These are phyloP conservation scores for Trichogramma evanescens DNA, from an alignment of 2,888 invertebrate genomes.

Conservation along the genomic window DNA sequence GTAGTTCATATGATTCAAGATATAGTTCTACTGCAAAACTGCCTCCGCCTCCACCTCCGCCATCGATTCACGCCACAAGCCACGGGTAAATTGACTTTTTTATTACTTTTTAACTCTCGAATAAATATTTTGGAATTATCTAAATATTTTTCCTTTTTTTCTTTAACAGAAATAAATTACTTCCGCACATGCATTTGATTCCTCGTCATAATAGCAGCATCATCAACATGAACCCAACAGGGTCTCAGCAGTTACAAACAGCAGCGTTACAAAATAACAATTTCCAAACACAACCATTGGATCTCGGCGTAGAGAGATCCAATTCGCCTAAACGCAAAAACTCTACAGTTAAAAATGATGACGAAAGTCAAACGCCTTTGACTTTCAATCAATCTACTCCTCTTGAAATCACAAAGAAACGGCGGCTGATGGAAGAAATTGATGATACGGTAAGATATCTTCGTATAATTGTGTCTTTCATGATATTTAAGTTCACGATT, in stretches of 20 bases:
- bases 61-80: constrained; percentile 41
- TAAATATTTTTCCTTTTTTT: no score
- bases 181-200: no score
- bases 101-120: not conserved
- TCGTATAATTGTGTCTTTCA: no score
- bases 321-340: constrained; percentile 59
- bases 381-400: constrained; percentile 48
- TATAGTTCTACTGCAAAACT: constrained; percentile 23
- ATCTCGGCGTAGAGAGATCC: constrained; percentile 58
- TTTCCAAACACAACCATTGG: constrained; percentile 72
- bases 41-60: constrained; percentile 50
- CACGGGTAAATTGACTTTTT: constrained; percentile 9
- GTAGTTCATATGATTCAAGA: constrained; percentile 47
- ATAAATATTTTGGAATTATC: no score
- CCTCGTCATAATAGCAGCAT: no score
- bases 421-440: constrained; percentile 41
- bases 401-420: constrained; percentile 57
- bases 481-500: no score
- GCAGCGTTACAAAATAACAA: constrained; percentile 42
- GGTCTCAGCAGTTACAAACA: not conserved
- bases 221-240: not conserved
- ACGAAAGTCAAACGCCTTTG: constrained; percentile 41
- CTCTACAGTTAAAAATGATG: constrained; percentile 52
- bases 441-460: no score
- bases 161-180: no score